These are phyloP conservation scores for Zaprionus taronus DNA, from an alignment of 1,140 invertebrate species.

Conservation along the genomic window DNA sequence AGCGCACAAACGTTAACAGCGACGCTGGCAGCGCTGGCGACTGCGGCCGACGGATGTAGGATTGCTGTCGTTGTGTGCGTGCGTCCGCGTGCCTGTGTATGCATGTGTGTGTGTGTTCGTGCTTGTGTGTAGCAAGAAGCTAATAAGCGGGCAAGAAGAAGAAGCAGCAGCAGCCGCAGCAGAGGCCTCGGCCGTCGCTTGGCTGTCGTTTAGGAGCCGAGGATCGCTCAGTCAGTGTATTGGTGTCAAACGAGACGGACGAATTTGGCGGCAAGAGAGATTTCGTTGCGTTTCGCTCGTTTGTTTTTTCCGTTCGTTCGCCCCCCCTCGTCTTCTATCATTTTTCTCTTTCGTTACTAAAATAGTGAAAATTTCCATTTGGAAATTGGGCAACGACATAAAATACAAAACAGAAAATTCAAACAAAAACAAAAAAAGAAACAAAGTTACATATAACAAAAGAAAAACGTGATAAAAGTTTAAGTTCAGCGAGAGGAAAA, in stretches of 20 bases:
- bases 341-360: slow-evolving; percentile 40
- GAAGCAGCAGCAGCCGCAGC: slow-evolving; percentile 38
- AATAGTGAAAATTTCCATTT: slow-evolving; percentile 80
- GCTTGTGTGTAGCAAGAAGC: slow-evolving; percentile 49
- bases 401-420: slow-evolving; percentile 12
- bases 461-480: slow-evolving; percentile 26
- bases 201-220: slow-evolving; percentile 72
- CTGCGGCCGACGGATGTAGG: slow-evolving; percentile 71
- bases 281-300: slow-evolving; percentile 58
- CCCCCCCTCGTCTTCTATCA: slow-evolving; percentile 23
- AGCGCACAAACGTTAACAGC: slow-evolving; percentile 31
- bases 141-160: slow-evolving; percentile 59
- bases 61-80: slow-evolving; percentile 53
- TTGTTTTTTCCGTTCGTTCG: slow-evolving; percentile 48
- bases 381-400: slow-evolving; percentile 53
- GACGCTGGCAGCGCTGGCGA: slow-evolving; percentile 40
- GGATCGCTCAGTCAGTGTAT: slow-evolving; percentile 75
- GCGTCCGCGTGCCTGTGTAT: slow-evolving; percentile 13
- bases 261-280: slow-evolving; percentile 73
- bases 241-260: slow-evolving; percentile 77
- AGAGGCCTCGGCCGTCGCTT: slow-evolving; percentile 53
- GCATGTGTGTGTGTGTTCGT: slow-evolving; percentile 23
- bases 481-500: slow-evolving; percentile 51
- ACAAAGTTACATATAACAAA: slow-evolving; percentile 25
- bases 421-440: slow-evolving; percentile 36